Base-by-base conservation (phyloP, 2,888 invertebrate genomes). In the Archips crataeganus region DNA sequence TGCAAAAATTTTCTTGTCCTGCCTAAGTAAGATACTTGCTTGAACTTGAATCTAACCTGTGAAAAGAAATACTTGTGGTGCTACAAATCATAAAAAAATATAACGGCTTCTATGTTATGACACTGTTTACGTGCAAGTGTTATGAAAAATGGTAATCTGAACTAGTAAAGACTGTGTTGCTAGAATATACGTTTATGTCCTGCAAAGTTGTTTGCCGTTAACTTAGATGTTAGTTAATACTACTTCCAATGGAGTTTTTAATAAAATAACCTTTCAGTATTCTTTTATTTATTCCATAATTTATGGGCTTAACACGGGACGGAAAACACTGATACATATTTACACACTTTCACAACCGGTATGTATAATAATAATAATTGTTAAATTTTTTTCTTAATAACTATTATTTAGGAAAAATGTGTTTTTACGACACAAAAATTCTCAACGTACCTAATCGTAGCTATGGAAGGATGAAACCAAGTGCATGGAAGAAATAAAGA, bases 231-330 rank as follows among this genome's bases (percentile, higher is more conserved):
- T 77, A 73, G 61, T 73, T 77, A 71, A 57, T 76, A 76, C 76
- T 78, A 78, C 85, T 86, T 85, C 82, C 84, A 85, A 79, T 82
- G 77, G 75, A 78, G 80, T 81, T 75, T 75, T 65, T 47, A 65
- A 77, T 74, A 70, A 81, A 83, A 87, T 76, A 76, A 76, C 78
- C 77, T 79, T 80, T 77, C 79, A 80, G 75, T 81, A 75, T 68
- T 78, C 81, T 85, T 82, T 83, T 84, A 78, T 76, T 75, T 79
- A 59, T 65, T 65, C 36, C 36, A 61, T 23, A 47, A 70, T 15
- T 64, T 32, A 59, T 60, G 11, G 32, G 57, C 57, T 57, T 32
- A 57, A 67, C 61, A 75, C 75, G 77, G 77, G 77, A 81, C 79
- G 77, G 79, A 79, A 80, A 77, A 74, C 49, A 60, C 64, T 65